These are phyloP conservation scores for Ectemnius cavifrons DNA, from an alignment of 2,888 invertebrate genomes.

Conservation along the genomic window DNA sequence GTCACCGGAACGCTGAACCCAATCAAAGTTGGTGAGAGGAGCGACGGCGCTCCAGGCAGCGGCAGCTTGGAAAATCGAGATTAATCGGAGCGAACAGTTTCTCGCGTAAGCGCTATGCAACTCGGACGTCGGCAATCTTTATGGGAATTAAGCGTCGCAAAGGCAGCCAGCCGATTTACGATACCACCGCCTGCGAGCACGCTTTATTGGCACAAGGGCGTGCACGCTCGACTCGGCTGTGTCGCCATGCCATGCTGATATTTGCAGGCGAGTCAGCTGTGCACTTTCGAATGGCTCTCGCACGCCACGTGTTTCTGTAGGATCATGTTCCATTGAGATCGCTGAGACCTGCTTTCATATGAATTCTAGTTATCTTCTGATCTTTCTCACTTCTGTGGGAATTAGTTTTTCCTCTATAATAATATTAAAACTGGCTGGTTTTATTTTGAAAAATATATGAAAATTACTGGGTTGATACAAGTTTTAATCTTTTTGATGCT, in stretches of 20 bases:
- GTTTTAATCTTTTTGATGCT: no score
- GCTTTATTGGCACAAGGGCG: constrained; percentile 46
- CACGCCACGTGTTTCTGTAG: constrained; percentile 20
- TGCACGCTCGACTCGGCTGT: constrained; percentile 27
- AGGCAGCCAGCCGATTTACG: constrained; percentile 25
- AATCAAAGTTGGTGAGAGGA: no score
- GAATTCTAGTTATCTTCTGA: no score
- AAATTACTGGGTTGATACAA: no score
- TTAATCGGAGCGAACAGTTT: background rate
- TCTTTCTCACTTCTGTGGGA: background rate
- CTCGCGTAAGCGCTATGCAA: no score
- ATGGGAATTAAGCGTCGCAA: constrained; percentile 38
- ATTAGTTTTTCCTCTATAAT: no score
- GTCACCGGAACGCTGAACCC: no score
- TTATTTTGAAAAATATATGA: no score
- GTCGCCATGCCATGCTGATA: constrained; percentile 13
- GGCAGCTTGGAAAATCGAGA: background rate
- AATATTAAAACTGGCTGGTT: no score
- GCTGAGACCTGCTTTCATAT: background rate
- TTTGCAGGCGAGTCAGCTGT: constrained; percentile 46
- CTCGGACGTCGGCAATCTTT: constrained; percentile 15
- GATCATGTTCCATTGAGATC: constrained; percentile 1
- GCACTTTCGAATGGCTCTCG: constrained; percentile 40
- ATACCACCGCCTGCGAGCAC: constrained; percentile 35
- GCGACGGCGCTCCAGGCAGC: background rate